A percentile compares a stretch with the other conserved stretches of the same genome.
Conservation (phyloP, 2,888 invertebrate genomes). For the Amitus sp. region DNA sequence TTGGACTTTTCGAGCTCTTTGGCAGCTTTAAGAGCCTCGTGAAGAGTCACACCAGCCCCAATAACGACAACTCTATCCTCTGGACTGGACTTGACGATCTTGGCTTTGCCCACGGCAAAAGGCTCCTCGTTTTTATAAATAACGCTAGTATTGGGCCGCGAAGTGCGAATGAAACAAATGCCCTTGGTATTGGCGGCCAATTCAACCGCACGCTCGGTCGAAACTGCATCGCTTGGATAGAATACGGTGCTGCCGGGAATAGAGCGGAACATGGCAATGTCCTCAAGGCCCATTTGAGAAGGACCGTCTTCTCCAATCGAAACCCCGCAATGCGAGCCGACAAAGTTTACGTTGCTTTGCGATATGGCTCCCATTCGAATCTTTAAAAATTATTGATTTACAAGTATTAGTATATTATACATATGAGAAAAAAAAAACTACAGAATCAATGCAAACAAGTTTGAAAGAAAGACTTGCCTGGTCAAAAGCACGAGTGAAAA, state of each 20-base stretch:
- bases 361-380: constrained; percentile 99
- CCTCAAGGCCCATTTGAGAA: constrained; percentile 99
- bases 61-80: constrained; percentile 86
- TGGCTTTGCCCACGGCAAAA: constrained; percentile 83
- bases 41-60: constrained; percentile 93
- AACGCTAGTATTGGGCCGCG: constrained; percentile 88
- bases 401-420: too few species aligned
- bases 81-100: constrained; percentile 79
- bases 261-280: constrained; percentile 93
- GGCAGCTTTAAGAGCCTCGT: constrained; percentile 89
- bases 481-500: constrained; percentile 96
- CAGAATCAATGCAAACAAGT: too few species aligned
- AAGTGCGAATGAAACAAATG: constrained; percentile 95
- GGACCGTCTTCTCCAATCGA: constrained; percentile 99
- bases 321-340: constrained; percentile 96
- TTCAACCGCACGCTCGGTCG: constrained; percentile 93
- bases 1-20: constrained; percentile 77
- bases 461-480: constrained; percentile 81
- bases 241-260: constrained; percentile 85
- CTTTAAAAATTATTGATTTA: constrained; percentile 63
- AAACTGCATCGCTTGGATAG: constrained; percentile 91
- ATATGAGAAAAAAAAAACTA: too few species aligned
- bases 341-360: constrained; percentile 96
- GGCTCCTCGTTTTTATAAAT: constrained; percentile 86
- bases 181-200: constrained; percentile 95